Base-by-base conservation (phyloP, 2,797 vertebrate species). In the Enteromius thamalakanensis region DNA sequence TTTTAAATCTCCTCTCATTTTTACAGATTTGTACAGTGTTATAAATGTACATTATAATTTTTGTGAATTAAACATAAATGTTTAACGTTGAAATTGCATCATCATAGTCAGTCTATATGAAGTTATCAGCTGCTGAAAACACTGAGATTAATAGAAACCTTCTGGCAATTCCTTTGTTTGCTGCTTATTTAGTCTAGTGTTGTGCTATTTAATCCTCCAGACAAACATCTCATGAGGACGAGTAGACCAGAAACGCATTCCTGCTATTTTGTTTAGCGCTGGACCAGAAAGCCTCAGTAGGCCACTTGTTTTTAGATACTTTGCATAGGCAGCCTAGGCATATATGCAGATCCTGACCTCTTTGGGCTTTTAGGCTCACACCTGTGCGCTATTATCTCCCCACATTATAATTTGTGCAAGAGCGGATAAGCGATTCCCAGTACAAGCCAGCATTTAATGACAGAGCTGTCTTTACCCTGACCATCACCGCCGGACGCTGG, bases 381-480 rank as follows among this genome's bases (percentile, higher is more conserved):
- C 62, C 58, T 42, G 47, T 29, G 40, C 19, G 79, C 64, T 69
- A 79, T 79, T 49, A 79, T 67, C 76, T 79, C 29, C 60, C 76
- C 62, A 45, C 34, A 82, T 80, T 82, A 51, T 74, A 86, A 87
- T 90, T 55, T 86, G 84, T 83, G 84, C 74, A 82, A 69, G 62
- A 78, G 81, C 47, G 62, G 76, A 68, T 49, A 77, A 62, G 21
- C 17, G 40, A 70, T 42, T 82, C 71, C 72, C 79, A 62, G 51
- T 69, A 68, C 68, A 78, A 67, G 37, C n/a, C 3, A 29, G 9
- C 47, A 60, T 74, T 81, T 97, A 99, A 98, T 97, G 97, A 98
- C 97, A 96, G 95, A 94, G 95, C 92, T 98, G 97, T 99, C 97
- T 97, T 98, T 98, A 98, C 92, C 91, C 89, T 91, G 93, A 94